Base-by-base conservation (phyloP, 2,113 vertebrate species). In the Nothobranchius furzeri region DNA sequence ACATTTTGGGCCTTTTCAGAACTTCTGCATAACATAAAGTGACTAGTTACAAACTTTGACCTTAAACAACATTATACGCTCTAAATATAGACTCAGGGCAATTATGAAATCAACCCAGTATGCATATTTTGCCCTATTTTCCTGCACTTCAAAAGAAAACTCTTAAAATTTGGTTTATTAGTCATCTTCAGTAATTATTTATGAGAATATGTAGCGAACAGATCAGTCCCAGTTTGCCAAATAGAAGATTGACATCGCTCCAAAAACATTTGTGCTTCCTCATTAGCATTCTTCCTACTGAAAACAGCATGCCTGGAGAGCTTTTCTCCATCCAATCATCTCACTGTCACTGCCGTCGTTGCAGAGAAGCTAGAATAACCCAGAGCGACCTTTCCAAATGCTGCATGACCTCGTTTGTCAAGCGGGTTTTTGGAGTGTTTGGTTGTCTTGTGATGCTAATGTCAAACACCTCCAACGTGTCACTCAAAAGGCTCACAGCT, bases 11-110 rank as follows among this genome's bases (percentile, higher is more conserved):
- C 58, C 77, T 76, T 78, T 65, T 71, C 70, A 59, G 69, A 73
- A 59, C 73, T 76, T 90, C 78, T 71, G 64, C 72, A 69, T 83
- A 76, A 79, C 30, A 2, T 51, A 43, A 63, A 50, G 59, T 63
- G 84, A 85, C 71, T 75, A 9, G 46, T 73, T 69, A 48, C 65
- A 78, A 75, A 70, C 49, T 12, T 3, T 83, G 76, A 86, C 84
- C 80, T 87, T 89, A 71, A 60, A 82, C 51, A 79, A 49, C 13
- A 45, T 64, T 51, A 37, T 59, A 24, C 42, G 50, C 59, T 30
- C 52, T 61, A 52, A 66, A 72, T 66, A 45, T 9, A 30, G 40
- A 55, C 30, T 52, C 12, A 7, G 7, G n/a, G 15, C 57, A 24
- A 30, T 54, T 52, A 12, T 3, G 3, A 20, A 24, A 35, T 54